Percentiles rank a stretch among this genome's conserved stretches.
These are phyloP conservation scores for Caenorhabditis plicata DNA, from an alignment of 2,888 invertebrate species.

Conservation along the genomic window DNA sequence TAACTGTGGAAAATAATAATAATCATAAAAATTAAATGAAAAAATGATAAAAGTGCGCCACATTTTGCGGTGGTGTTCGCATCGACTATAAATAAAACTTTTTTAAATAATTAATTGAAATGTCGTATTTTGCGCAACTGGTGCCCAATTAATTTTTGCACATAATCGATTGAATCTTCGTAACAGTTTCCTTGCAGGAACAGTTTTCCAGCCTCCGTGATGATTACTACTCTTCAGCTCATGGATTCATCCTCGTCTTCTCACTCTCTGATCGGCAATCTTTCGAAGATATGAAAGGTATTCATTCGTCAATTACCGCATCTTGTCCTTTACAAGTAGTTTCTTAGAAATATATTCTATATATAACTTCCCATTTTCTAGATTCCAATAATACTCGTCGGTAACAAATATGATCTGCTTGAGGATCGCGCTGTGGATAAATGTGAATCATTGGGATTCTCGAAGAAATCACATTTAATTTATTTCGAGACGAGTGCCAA, in stretches of 20 bases:
- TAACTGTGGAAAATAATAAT: no score
- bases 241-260: slow-evolving; percentile 97
- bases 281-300: slow-evolving; percentile 94
- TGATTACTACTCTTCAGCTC: slow-evolving; percentile 98
- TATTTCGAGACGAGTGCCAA: slow-evolving; percentile 99
- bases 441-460: slow-evolving; percentile 73
- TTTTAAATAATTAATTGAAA: no score
- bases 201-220: slow-evolving; percentile 99
- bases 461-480: slow-evolving; percentile 75
- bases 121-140: no score
- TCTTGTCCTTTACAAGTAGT: slow-evolving; percentile 12
- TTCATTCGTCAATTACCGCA: slow-evolving; percentile 7
- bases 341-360: background rate
- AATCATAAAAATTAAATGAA: no score
- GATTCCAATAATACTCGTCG: slow-evolving; percentile 93
- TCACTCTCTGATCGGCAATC: slow-evolving; percentile 99
- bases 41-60: no score
- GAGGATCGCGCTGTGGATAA: slow-evolving; percentile 97
- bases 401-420: slow-evolving; percentile 98
- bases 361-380: slow-evolving; percentile 31
- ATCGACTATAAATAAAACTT: no score
- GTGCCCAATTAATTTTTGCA: no score
- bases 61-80: no score
- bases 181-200: slow-evolving; percentile 72
- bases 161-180: no score